These are phyloP conservation scores for Monodelphis domestica DNA, from an alignment of 2,797 vertebrate species.

Conservation along the genomic window DNA sequence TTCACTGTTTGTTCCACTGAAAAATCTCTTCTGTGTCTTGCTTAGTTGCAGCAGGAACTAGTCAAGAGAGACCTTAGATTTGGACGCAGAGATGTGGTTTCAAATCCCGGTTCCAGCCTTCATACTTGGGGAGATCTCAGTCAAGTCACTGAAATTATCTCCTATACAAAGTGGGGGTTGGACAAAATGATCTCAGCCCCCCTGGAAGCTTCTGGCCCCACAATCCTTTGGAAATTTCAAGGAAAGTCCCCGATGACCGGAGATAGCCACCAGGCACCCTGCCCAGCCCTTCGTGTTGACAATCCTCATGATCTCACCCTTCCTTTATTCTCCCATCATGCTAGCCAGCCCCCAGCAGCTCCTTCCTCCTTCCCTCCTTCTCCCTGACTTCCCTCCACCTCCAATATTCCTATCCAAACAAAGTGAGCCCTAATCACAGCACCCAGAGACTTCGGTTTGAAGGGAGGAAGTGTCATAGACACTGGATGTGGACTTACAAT, in stretches of 20 bases:
- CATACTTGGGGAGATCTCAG: too few relatives aligned
- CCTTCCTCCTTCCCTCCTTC: background rate
- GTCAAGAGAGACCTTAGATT: background rate
- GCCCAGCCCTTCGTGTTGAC: background rate
- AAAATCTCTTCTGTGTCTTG: background rate
- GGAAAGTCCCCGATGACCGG: background rate
- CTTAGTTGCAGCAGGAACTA: background rate
- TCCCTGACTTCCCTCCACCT: background rate
- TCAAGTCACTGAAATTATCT: background rate
- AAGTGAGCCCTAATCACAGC: background rate
- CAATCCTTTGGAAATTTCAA: background rate
- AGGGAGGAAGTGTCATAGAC: background rate
- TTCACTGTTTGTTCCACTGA: background rate
- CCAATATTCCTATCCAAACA: background rate
- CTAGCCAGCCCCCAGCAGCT: background rate
- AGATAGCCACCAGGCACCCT: background rate
- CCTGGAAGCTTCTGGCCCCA: background rate
- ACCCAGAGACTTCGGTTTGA: background rate
- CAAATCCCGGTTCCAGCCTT: background rate
- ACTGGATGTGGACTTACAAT: background rate
- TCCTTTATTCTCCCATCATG: background rate
- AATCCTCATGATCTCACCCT: background rate
- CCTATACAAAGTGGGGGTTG: background rate
- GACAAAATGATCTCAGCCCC: background rate
- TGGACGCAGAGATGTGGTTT: background rate